These are phyloP conservation scores for Gymnoscopelus microlampas DNA, from an alignment of 2,797 vertebrate genomes.

Conservation along the genomic window DNA sequence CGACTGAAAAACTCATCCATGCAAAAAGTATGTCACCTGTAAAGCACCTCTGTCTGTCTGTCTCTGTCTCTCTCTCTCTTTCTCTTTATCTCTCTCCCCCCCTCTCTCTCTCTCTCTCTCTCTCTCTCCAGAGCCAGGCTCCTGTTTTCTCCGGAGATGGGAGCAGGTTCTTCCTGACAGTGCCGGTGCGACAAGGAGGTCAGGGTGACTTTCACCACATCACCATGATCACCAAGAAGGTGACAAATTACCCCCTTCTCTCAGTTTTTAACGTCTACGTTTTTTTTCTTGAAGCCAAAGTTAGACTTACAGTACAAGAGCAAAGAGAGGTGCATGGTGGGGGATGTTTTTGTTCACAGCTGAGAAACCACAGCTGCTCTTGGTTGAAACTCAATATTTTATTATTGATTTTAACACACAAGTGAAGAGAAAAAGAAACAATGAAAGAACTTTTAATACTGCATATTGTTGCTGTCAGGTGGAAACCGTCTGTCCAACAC, in stretches of 20 bases:
- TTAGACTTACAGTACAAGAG: no score
- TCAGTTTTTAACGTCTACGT: neutral
- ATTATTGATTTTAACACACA: no score
- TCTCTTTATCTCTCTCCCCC: slow-evolving; percentile 4
- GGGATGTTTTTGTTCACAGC: no score
- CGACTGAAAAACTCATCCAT: neutral
- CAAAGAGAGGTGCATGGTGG: no score
- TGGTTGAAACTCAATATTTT: no score
- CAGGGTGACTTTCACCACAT: slow-evolving; percentile 95
- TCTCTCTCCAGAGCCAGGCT: slow-evolving; percentile 83
- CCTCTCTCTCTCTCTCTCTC: neutral
- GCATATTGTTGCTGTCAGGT: no score
- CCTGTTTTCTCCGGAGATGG: slow-evolving; percentile 86
- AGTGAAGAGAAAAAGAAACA: no score
- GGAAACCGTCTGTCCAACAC: no score
- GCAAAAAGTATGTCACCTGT: slow-evolving; percentile 13
- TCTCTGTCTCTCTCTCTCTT: slow-evolving; percentile 5
- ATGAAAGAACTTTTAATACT: no score
- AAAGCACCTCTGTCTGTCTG: slow-evolving; percentile 8
- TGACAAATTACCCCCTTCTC: slow-evolving; percentile 57
- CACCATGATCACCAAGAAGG: slow-evolving; percentile 93
- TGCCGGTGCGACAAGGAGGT: slow-evolving; percentile 94
- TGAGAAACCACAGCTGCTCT: no score
- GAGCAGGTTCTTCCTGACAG: slow-evolving; percentile 89
- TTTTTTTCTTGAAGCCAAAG: no score